Evolutionary conservation across 1,140 invertebrate genomes (phyloP).

Genomic region (Littorina saxatilis): DNA sequence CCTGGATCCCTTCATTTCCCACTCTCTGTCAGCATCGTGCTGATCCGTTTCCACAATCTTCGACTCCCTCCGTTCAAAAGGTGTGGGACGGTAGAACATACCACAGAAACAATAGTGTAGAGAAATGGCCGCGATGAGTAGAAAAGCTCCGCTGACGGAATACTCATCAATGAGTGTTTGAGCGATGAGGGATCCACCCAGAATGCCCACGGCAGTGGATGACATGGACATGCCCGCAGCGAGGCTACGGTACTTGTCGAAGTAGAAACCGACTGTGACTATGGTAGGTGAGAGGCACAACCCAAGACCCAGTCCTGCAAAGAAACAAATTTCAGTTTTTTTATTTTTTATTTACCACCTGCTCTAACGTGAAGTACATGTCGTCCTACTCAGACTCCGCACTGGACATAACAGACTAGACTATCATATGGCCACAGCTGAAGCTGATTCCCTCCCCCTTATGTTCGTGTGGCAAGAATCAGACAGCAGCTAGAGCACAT

Average conservation of each 20-base stretch:
- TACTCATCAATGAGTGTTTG: slow-evolving; percentile 15
- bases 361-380: too few species aligned
- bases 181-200: slow-evolving; percentile 16
- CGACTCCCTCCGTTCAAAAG: background rate
- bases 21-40: too few species aligned
- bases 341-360: too few species aligned
- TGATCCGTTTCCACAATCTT: too few species aligned
- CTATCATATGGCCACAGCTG: too few species aligned
- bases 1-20: background rate
- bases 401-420: too few species aligned
- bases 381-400: too few species aligned
- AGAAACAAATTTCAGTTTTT: too few species aligned
- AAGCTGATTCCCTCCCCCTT: too few species aligned
- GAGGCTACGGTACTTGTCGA: slow-evolving; percentile 21
- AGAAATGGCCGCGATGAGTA: background rate
- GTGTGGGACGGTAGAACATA: background rate
- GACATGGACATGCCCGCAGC: slow-evolving; percentile 11
- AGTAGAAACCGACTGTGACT: slow-evolving; percentile 15
- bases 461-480: too few species aligned
- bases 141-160: slow-evolving; percentile 11
- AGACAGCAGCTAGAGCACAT: too few species aligned
- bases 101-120: slow-evolving; percentile 1
- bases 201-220: slow-evolving; percentile 12
- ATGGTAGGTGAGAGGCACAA: background rate
- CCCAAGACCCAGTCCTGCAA: background rate